Evolutionary conservation across 2,797 vertebrate genomes (phyloP).

Genomic region (Peromyscus melanophrys): DNA sequence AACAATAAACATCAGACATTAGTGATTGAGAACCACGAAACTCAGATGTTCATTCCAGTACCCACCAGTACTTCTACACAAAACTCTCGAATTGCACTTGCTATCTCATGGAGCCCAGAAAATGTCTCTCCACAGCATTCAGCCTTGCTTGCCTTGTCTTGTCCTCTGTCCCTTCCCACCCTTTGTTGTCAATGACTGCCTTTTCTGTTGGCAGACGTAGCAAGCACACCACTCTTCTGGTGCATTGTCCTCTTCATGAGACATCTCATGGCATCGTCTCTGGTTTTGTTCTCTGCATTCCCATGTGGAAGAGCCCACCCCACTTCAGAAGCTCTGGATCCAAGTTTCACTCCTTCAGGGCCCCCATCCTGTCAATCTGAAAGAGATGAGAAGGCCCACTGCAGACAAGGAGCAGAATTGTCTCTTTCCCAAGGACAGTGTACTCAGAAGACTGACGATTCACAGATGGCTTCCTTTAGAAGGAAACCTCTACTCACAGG

Average conservation of each 20-base stretch:
- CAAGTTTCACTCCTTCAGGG: not conserved
- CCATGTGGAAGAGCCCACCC: not conserved
- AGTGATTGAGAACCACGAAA: conserved; percentile 54
- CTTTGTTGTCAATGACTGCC: not conserved
- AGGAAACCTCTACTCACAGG: not conserved
- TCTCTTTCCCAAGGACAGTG: not conserved
- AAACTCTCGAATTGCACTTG: not conserved
- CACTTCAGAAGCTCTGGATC: not conserved
- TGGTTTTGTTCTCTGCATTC: not conserved
- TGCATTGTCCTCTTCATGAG: not conserved
- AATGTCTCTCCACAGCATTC: not conserved
- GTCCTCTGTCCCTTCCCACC: rapidly evolving
- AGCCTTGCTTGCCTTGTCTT: not conserved
- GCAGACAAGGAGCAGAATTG: not conserved
- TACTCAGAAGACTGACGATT: not conserved
- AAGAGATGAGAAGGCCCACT: not conserved
- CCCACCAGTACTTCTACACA: not conserved
- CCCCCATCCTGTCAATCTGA: not conserved
- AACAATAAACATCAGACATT: conserved; percentile 32
- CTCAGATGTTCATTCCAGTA: not conserved
- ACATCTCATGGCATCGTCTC: not conserved
- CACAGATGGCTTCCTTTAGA: not conserved
- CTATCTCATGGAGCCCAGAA: conserved; percentile 6
- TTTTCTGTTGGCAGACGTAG: not conserved
- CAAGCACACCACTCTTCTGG: not conserved